A percentile compares a stretch with the other conserved stretches of the same genome.
Evolutionary conservation across 2,888 invertebrate species (phyloP).

Genomic region (Spodoptera littoralis): DNA sequence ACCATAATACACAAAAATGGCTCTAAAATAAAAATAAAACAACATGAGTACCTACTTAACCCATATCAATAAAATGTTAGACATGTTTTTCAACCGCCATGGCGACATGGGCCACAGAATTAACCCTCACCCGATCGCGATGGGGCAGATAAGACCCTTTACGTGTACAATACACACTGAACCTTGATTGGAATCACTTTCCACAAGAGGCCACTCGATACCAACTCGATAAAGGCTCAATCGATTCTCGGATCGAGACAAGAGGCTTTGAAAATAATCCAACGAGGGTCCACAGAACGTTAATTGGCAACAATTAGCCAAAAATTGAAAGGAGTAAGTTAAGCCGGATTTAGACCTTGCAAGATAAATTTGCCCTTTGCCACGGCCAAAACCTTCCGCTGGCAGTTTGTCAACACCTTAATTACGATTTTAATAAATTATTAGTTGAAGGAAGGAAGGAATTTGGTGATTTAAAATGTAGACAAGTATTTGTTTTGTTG

Average conservation of each 20-base stretch:
- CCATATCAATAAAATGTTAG: not conserved
- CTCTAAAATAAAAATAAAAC: not conserved
- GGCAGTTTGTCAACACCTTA: conserved; percentile 63
- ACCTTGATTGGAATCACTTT: conserved; percentile 19
- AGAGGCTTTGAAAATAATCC: conserved; percentile 38
- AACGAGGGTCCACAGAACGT: conserved; percentile 36
- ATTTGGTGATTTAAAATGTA: conserved; percentile 52
- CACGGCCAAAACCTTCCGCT: conserved; percentile 47
- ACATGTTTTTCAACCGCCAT: not conserved
- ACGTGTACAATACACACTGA: conserved; percentile 23
- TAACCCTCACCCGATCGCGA: conserved; percentile 5
- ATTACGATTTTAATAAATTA: conserved; percentile 78
- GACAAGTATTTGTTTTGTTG: conserved; percentile 24
- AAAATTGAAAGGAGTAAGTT: conserved; percentile 58
- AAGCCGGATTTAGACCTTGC: conserved; percentile 51
- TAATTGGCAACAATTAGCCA: conserved; percentile 61
- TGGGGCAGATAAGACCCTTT: conserved; percentile 5
- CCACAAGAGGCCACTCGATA: conserved; percentile 36
- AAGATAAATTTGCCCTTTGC: conserved; percentile 63
- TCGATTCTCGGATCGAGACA: conserved; percentile 36
- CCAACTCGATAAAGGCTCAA: conserved; percentile 25
- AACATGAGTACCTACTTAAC: not conserved
- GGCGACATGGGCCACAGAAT: not conserved
- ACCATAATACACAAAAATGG: no score
- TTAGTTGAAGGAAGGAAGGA: conserved; percentile 54